Evolutionary conservation across 1,140 invertebrate species (phyloP).

Genomic region (Monochamus saltuarius): DNA sequence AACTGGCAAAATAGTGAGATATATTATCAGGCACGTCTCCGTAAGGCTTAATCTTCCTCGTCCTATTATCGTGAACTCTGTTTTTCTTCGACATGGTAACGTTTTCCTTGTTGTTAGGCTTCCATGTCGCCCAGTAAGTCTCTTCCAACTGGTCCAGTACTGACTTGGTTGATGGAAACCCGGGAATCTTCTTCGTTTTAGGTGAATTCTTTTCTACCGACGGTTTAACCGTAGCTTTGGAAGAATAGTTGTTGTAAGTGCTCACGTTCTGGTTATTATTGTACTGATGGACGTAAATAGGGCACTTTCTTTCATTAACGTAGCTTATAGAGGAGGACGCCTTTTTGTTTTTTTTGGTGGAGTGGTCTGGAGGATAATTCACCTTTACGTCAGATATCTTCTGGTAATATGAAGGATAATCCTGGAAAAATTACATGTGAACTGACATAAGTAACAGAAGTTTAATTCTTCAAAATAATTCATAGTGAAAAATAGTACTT

Average conservation of each 20-base stretch:
- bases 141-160: conserved; percentile 44
- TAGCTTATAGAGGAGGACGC: conserved; percentile 11
- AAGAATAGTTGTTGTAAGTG: conserved; percentile 18
- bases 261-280: conserved; percentile 14
- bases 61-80: neutral
- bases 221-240: conserved; percentile 13
- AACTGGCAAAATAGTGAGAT: neutral
- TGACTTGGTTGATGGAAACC: conserved; percentile 13
- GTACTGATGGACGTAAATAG: conserved; percentile 33
- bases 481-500: conserved; percentile 8
- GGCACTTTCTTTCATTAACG: conserved; percentile 28
- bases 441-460: too few species aligned
- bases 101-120: conserved; percentile 38
- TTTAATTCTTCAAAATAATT: too few species aligned
- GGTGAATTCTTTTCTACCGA: conserved; percentile 1
- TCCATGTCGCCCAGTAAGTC: conserved; percentile 48
- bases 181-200: conserved; percentile 4
- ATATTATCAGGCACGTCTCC: neutral
- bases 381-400: conserved; percentile 2
- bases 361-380: too few species aligned
- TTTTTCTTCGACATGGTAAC: neutral
- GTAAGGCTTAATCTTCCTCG: neutral
- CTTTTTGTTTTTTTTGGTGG: too few species aligned
- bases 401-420: conserved; percentile 15
- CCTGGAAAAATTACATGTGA: conserved; percentile 15